These are phyloP conservation scores for Volucella zonaria DNA, from an alignment of 2,888 invertebrate species.

Conservation along the genomic window DNA sequence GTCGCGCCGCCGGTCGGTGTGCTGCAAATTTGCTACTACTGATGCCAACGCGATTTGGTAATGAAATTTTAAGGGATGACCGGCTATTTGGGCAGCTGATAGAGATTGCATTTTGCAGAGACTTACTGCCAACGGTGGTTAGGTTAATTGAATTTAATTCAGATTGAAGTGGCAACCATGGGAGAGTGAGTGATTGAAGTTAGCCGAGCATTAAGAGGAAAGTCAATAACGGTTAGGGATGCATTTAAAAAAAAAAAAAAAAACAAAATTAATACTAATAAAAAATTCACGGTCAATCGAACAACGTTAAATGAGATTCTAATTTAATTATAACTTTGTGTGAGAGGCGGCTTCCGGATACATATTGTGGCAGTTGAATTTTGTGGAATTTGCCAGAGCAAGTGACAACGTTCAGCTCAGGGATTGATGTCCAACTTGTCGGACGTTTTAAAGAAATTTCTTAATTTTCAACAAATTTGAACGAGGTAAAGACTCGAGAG, in stretches of 20 bases:
- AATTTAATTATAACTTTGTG: constrained; percentile 10
- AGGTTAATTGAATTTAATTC: constrained; percentile 60
- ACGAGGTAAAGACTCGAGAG: no score
- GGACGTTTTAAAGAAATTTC: no score
- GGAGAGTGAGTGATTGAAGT: constrained; percentile 54
- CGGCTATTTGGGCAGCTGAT: constrained; percentile 2
- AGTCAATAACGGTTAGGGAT: constrained; percentile 18
- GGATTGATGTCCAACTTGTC: no score
- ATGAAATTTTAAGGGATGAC: constrained; percentile 49
- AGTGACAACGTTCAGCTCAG: no score
- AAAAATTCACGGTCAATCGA: constrained; percentile 7
- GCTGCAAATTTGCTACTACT: constrained; percentile 14
- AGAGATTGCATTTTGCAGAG: constrained; percentile 41
- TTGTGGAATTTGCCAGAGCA: no score
- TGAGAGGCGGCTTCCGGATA: background rate
- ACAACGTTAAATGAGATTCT: background rate
- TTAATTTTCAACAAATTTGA: no score
- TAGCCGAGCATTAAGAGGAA: constrained; percentile 26
- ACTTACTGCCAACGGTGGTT: constrained; percentile 2
- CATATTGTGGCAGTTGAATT: no score
- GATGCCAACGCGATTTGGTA: constrained; percentile 46
- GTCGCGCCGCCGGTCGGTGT: background rate
- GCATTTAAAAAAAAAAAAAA: background rate
- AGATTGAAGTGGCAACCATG: constrained; percentile 38
- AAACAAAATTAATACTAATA: background rate